A percentile compares a stretch with the other conserved stretches of the same genome.
phyloP scores from a whole-genome alignment of 1,140 invertebrate species.

The Bombus impatiens region DNA sequence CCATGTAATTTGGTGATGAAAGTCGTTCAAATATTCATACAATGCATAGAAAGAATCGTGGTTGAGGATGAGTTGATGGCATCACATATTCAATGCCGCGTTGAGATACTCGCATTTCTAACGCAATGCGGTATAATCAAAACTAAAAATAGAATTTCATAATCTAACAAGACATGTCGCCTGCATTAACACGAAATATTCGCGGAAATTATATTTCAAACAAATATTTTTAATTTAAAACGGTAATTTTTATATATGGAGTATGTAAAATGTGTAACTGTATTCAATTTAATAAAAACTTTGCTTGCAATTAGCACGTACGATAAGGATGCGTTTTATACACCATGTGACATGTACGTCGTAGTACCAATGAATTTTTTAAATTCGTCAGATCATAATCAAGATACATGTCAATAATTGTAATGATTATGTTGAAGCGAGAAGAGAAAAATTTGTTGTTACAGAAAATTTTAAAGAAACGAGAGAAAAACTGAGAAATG shows the following conservation, averaged over 20 bases:
- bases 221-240: not conserved
- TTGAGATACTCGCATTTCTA: conserved; percentile 10
- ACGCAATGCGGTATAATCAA: conserved; percentile 36
- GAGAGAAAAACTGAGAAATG: not conserved
- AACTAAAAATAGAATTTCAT: conserved; percentile 53
- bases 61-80: not conserved
- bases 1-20: not conserved
- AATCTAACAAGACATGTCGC: conserved; percentile 25
- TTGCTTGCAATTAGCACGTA: not conserved
- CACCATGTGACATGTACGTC: conserved; percentile 38
- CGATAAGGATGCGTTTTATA: not conserved
- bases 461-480: not conserved
- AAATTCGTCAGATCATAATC: not conserved
- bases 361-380: not conserved
- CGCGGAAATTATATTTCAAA: not conserved
- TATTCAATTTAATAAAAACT: not conserved
- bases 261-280: not conserved
- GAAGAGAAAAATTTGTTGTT: not conserved
- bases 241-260: not conserved
- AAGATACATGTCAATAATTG: not conserved
- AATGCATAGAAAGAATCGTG: not conserved
- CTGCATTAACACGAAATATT: not conserved
- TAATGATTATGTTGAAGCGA: not conserved
- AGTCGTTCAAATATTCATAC: not conserved
- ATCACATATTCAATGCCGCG: conserved; percentile 9